phyloP scores from a whole-genome alignment of 2,113 vertebrate species.

The Epinephelus lanceolatus region DNA sequence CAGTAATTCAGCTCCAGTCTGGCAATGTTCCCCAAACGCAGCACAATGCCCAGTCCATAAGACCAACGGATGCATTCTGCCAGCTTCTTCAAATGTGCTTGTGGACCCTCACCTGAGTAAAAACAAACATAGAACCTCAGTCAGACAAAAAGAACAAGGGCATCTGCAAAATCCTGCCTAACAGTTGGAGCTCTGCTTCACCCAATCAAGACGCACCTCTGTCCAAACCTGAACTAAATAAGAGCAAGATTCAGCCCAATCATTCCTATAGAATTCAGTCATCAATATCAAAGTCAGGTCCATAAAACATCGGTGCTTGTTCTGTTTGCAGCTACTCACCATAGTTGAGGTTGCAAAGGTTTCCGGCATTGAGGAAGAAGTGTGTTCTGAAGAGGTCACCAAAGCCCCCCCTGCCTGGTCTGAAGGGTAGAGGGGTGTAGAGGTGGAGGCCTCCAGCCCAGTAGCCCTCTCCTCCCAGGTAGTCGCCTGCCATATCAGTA shows the following conservation, averaged over 20 bases:
- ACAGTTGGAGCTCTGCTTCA: neutral
- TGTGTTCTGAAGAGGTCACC: constrained; percentile 97
- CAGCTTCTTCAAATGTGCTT: constrained; percentile 91
- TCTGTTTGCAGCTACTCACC: constrained; percentile 81
- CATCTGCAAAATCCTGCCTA: neutral
- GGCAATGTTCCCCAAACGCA: constrained; percentile 96
- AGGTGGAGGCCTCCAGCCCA: constrained; percentile 97
- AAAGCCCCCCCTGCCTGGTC: constrained; percentile 92
- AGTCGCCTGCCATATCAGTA: constrained; percentile 89
- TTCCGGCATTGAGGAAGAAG: constrained; percentile 98
- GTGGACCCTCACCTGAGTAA: constrained; percentile 91
- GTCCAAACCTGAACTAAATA: neutral
- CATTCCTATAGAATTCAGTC: too few relatives aligned
- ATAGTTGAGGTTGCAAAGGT: constrained; percentile 97
- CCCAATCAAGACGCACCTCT: neutral
- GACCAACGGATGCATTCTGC: constrained; percentile 97
- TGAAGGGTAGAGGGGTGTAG: constrained; percentile 96
- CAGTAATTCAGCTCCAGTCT: constrained; percentile 97
- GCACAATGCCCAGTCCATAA: constrained; percentile 92
- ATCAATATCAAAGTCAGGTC: too few relatives aligned
- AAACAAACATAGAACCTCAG: constrained; percentile 4
- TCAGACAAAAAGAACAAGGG: neutral
- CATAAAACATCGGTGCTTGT: neutral
- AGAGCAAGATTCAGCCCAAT: too few relatives aligned
- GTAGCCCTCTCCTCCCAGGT: constrained; percentile 94